These are phyloP conservation scores for Mesembrinibis cayennensis DNA, from an alignment of 2,113 vertebrate species.

Conservation along the genomic window DNA sequence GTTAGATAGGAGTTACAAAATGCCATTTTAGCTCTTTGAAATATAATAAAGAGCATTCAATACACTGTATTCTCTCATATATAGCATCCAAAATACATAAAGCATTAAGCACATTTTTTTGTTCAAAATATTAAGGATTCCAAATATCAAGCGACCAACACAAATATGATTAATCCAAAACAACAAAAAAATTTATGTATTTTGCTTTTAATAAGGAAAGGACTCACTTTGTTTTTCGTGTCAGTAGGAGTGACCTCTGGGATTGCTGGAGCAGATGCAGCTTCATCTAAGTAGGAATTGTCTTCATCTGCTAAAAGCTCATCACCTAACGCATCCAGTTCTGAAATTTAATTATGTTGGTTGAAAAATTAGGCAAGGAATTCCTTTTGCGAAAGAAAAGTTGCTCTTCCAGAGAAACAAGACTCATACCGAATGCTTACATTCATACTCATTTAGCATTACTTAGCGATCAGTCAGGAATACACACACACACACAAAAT, in stretches of 20 bases:
- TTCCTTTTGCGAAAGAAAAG: neutral
- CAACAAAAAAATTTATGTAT: neutral
- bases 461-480: neutral
- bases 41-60: neutral
- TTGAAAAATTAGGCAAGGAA: neutral
- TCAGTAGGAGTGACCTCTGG: slow-evolving; percentile 90
- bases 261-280: slow-evolving; percentile 88
- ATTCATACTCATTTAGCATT: neutral
- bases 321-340: slow-evolving; percentile 93
- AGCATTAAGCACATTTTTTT: neutral
- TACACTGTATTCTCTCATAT: neutral
- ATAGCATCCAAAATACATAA: neutral
- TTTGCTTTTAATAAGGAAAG: neutral
- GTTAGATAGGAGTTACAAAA: neutral
- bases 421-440: neutral
- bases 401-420: neutral
- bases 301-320: slow-evolving; percentile 94
- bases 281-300: slow-evolving; percentile 95
- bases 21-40: neutral
- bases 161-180: neutral
- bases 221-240: slow-evolving; percentile 86
- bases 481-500: no score
- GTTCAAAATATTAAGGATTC: neutral
- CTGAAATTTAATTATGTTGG: slow-evolving; percentile 67
- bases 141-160: neutral